A percentile compares a stretch with the other conserved stretches of the same genome.
phyloP scores from a whole-genome alignment of 2,888 invertebrate genomes.

The Microplitis manilae region DNA sequence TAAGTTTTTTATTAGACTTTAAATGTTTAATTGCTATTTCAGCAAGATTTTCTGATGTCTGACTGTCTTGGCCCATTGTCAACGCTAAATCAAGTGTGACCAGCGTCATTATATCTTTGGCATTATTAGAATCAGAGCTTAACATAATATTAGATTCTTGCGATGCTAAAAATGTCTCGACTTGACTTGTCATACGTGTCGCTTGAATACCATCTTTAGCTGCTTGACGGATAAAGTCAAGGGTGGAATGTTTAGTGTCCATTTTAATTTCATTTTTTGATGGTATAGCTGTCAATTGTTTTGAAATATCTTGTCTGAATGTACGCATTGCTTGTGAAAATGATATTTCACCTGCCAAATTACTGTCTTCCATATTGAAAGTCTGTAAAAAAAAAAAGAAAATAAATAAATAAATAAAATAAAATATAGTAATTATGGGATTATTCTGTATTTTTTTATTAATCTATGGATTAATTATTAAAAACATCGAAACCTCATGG shows the following conservation, averaged over 20 bases:
- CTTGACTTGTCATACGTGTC: slow-evolving; percentile 60
- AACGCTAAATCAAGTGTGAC: slow-evolving; percentile 65
- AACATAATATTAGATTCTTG: slow-evolving; percentile 59
- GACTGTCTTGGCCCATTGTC: slow-evolving; percentile 56
- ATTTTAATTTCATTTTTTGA: slow-evolving; percentile 68
- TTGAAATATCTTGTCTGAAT: slow-evolving; percentile 73
- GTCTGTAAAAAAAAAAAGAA: slow-evolving; percentile 74
- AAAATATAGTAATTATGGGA: slow-evolving; percentile 2
- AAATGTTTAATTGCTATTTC: slow-evolving; percentile 65
- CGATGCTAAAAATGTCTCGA: slow-evolving; percentile 67
- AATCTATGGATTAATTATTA: slow-evolving; percentile 38
- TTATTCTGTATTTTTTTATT: slow-evolving; percentile 41
- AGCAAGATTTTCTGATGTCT: slow-evolving; percentile 59
- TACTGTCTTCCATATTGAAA: slow-evolving; percentile 78
- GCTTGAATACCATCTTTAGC: slow-evolving; percentile 63
- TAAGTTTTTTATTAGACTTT: slow-evolving; percentile 54
- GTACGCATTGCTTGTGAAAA: slow-evolving; percentile 79
- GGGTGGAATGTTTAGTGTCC: slow-evolving; percentile 56
- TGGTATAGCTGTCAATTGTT: slow-evolving; percentile 65
- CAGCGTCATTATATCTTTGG: slow-evolving; percentile 60
- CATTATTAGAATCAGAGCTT: slow-evolving; percentile 48
- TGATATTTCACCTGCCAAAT: slow-evolving; percentile 79
- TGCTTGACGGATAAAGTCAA: slow-evolving; percentile 63
- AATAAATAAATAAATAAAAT: slow-evolving; percentile 4
- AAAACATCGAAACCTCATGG: slow-evolving; percentile 45